These are phyloP conservation scores for Macheiramphus alcinus DNA, from an alignment of 2,113 vertebrate species.

Conservation along the genomic window DNA sequence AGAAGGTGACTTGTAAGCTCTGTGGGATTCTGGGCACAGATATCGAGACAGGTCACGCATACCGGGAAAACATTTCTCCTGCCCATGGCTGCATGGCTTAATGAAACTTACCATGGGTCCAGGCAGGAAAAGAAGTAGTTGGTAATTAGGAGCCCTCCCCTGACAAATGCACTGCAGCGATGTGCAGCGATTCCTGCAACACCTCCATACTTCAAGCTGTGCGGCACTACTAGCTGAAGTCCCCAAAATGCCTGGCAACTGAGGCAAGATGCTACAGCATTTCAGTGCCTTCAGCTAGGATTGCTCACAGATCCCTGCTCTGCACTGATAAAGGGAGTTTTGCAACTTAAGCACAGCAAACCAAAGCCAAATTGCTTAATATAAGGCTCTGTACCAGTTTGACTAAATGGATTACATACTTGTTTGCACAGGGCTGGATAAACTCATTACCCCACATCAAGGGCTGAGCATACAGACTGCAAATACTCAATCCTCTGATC, in stretches of 20 bases:
- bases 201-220: background rate
- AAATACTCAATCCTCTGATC: background rate
- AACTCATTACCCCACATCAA: background rate
- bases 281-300: background rate
- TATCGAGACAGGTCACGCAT: accelerated
- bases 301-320: background rate
- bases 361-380: background rate
- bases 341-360: background rate
- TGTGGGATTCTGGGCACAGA: background rate
- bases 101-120: too few species aligned
- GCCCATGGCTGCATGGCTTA: background rate
- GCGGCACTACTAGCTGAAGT: background rate
- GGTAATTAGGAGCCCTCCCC: background rate
- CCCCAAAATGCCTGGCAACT: background rate
- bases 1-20: background rate
- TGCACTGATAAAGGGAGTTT: background rate
- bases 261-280: background rate
- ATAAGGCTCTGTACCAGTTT: background rate
- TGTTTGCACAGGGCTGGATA: background rate
- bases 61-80: background rate
- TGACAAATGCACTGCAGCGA: too few species aligned
- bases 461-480: background rate
- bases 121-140: background rate
- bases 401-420: background rate
- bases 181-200: background rate